Evolutionary conservation across 2,113 vertebrate species (phyloP), one percentile per base, ranked within the genome.

Genomic region (Dermatemys mawii): DNA sequence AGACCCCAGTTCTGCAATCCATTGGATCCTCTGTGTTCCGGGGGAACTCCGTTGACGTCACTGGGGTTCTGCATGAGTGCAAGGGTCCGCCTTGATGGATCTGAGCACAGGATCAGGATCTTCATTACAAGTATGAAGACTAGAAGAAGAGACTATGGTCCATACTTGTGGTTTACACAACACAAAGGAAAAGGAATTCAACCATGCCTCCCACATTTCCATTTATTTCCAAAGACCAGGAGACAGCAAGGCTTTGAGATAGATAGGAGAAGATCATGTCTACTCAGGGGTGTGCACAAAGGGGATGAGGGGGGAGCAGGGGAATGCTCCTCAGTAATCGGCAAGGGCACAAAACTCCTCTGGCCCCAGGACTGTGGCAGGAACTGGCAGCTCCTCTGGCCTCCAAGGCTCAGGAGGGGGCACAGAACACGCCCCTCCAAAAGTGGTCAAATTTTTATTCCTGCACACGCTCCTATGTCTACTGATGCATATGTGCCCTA

Each of bases 1-100:
- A 26, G 27, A 1, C 11, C 86, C 11, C 24, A 21, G 1, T 12
- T 6, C 26, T 50, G 1, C 0, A 44, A 41, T 75, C n/a, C 38
- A 5, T 38, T 21, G 41, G n/a, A 73, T 11, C 70, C 21, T 24
- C n/a, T 38, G 21, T 49, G 46, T 24, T n/a, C 48, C 29, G 26
- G 44, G 24, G 46, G 60, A 35, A 38, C 21, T 44, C 80, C 8
- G 8, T 19, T 29, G 26, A 26, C 51, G 19, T 54, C 16, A 19
- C 12, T 54, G 26, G 51, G 22, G 4, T 55, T 55, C 14, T 29
- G 22, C 26, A 53, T 29, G 50, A 27, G 24, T 13, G 38, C n/a
- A n/a, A 21, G 19, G 41, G 21, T 50, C 10, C 3, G 9, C 32
- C 57, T 32, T 35, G 67, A 73, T 21, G 8, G 19, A 11, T 41